Evolutionary conservation across 2,888 invertebrate genomes (phyloP).

Genomic region (Phanerotoma sp.): DNA sequence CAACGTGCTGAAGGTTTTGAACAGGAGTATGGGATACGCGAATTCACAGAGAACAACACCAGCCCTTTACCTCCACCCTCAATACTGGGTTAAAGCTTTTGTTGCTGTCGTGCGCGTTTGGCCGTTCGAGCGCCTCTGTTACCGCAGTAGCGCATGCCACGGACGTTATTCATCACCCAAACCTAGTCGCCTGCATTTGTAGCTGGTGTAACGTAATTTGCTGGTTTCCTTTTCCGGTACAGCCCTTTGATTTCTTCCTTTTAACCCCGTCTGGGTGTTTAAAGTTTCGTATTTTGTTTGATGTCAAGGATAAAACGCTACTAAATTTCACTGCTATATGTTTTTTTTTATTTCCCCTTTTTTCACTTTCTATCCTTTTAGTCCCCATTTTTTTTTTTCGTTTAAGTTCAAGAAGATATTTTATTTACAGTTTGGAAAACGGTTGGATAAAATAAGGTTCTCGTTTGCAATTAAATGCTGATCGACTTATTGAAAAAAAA

Average conservation of each 20-base stretch:
- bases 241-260: constrained; percentile 3
- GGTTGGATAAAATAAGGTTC: no score
- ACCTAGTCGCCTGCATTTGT: constrained; percentile 7
- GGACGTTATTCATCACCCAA: constrained; percentile 36
- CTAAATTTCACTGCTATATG: no score
- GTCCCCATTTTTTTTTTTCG: neutral
- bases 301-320: no score
- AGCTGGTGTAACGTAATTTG: constrained; percentile 44
- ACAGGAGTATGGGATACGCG: constrained; percentile 9
- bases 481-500: no score
- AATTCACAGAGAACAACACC: constrained; percentile 18
- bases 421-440: no score
- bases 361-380: neutral
- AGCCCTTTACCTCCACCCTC: constrained; percentile 4
- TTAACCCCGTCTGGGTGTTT: no score
- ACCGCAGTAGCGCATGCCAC: constrained; percentile 37
- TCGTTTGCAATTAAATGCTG: no score
- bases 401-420: no score
- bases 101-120: constrained; percentile 33
- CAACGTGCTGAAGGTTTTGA: neutral
- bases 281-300: no score
- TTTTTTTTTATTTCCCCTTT: neutral
- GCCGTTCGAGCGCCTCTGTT: constrained; percentile 33
- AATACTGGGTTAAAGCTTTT: constrained; percentile 29
- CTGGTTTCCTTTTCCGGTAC: constrained; percentile 44